phyloP scores from a whole-genome alignment of 2,797 vertebrate species.

The Otus scops region DNA sequence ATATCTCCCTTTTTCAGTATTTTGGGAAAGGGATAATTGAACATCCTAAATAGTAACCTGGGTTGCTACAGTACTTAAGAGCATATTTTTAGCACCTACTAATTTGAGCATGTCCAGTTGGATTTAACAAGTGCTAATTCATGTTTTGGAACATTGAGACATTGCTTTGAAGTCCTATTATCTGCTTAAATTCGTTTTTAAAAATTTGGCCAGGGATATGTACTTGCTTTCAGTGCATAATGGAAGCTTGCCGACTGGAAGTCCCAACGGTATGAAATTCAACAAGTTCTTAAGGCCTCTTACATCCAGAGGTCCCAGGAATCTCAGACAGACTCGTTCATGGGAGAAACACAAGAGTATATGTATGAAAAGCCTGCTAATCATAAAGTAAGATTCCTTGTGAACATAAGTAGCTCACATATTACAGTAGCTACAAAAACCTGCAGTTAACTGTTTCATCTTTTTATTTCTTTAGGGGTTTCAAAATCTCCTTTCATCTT shows the following conservation, averaged over 20 bases:
- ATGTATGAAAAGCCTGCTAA: not conserved
- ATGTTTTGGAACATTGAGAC: fast-evolving
- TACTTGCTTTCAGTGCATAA: not conserved
- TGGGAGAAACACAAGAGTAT: not conserved
- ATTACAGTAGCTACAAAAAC: not conserved
- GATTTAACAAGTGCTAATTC: not conserved
- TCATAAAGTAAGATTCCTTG: not conserved
- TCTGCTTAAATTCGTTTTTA: not conserved
- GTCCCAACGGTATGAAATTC: not conserved
- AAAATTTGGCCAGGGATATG: not conserved
- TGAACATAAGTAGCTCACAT: not conserved
- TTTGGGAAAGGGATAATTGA: not conserved
- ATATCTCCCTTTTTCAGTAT: not conserved
- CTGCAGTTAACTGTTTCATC: not conserved
- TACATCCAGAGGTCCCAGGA: not conserved
- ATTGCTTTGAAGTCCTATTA: not conserved
- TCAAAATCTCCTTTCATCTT: conserved; percentile 41
- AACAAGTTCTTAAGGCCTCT: not conserved
- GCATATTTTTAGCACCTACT: not conserved
- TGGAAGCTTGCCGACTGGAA: not conserved
- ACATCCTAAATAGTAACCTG: not conserved
- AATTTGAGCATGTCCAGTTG: not conserved
- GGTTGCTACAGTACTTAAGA: not conserved
- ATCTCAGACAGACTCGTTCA: not conserved
- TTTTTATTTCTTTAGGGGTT: conserved; percentile 25